Evolutionary conservation across 2,888 invertebrate genomes (phyloP).

Genomic region (Thysanoteuthis rhombus): DNA sequence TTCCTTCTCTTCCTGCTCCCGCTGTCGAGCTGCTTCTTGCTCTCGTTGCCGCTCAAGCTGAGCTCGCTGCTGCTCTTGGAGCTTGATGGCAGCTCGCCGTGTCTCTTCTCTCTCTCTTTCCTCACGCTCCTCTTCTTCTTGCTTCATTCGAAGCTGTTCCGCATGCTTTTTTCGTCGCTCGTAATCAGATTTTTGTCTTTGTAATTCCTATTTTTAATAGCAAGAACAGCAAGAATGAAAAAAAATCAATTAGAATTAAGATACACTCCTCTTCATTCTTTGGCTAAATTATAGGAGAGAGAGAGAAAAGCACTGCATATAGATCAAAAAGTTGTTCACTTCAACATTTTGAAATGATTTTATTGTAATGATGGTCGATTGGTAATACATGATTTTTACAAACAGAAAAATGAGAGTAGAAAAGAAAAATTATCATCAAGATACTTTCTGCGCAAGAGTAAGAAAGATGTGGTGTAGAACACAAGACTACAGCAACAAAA

Average conservation of each 20-base stretch:
- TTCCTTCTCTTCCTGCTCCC: not conserved
- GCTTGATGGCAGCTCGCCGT: not conserved
- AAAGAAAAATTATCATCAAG: not conserved
- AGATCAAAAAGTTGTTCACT: not conserved
- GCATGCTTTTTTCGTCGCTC: conserved; percentile 63
- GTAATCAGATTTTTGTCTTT: conserved; percentile 64
- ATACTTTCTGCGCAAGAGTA: not conserved
- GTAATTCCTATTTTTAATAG: conserved; percentile 56
- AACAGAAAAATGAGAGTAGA: not conserved
- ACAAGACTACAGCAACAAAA: not conserved
- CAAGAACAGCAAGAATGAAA: conserved; percentile 32
- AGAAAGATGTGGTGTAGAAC: not conserved
- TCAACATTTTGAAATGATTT: not conserved
- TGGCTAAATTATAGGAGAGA: not conserved
- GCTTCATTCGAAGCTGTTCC: conserved; percentile 59
- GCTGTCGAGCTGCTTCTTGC: conserved; percentile 15
- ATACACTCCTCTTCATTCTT: not conserved
- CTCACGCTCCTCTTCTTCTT: conserved; percentile 54
- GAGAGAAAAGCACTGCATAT: not conserved
- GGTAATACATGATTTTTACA: not conserved
- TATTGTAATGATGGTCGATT: not conserved
- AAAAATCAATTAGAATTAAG: conserved; percentile 32
- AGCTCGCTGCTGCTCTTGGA: not conserved
- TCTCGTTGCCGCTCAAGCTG: conserved; percentile 13
- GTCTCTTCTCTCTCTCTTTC: conserved; percentile 47